These are phyloP conservation scores for Cheilosia pagana DNA, from an alignment of 2,888 invertebrate genomes.

Conservation along the genomic window DNA sequence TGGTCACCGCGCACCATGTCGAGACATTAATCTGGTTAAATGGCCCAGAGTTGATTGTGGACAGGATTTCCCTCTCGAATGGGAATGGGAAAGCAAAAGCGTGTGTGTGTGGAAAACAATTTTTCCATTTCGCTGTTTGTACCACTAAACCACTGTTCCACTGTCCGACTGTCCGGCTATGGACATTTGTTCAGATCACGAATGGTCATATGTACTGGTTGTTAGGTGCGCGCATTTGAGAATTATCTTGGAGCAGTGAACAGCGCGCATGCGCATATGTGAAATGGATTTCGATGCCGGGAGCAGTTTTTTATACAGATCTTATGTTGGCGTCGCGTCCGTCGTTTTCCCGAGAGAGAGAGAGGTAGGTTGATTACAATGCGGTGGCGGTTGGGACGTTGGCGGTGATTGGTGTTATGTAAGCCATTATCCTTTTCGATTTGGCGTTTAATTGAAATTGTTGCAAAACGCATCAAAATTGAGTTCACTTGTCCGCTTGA, in stretches of 20 bases:
- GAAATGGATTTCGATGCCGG: constrained; percentile 66
- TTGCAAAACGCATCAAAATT: constrained; percentile 68
- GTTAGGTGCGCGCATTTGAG: constrained; percentile 52
- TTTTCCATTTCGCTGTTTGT: constrained; percentile 41
- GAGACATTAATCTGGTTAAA: constrained; percentile 64
- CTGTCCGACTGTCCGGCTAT: constrained; percentile 36
- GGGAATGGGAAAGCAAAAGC: constrained; percentile 67
- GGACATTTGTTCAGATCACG: constrained; percentile 58
- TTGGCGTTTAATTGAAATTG: constrained; percentile 70
- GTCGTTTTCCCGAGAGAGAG: constrained; percentile 21
- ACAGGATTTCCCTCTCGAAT: constrained; percentile 65
- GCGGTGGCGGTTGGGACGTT: constrained; percentile 33
- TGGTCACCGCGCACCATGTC: constrained; percentile 54
- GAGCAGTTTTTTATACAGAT: constrained; percentile 52
- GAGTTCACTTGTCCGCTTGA: constrained; percentile 59
- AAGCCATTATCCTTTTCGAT: constrained; percentile 73
- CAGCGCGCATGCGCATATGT: constrained; percentile 38
- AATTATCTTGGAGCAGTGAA: constrained; percentile 41
- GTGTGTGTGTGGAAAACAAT: constrained; percentile 32
- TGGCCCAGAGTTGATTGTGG: constrained; percentile 51
- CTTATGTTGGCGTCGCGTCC: constrained; percentile 70
- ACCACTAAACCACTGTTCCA: constrained; percentile 32
- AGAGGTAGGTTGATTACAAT: constrained; percentile 45
- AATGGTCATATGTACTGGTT: constrained; percentile 62
- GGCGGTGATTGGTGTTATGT: constrained; percentile 70